Evolutionary conservation across 2,113 vertebrate genomes (phyloP).

Genomic region (Anguilla japonica): DNA sequence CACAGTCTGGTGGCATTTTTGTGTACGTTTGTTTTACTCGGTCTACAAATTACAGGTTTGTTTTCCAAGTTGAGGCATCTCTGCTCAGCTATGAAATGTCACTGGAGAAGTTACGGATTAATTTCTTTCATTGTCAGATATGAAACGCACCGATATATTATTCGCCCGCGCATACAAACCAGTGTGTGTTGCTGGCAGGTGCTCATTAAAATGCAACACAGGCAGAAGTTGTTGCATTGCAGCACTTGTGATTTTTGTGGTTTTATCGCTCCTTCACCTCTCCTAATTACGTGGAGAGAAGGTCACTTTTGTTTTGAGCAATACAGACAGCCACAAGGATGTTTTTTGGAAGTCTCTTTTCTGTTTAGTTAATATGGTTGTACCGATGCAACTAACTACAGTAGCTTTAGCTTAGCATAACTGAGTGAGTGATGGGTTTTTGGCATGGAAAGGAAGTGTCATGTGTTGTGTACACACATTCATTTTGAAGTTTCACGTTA

Average conservation of each 20-base stretch:
- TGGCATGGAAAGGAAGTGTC: no score
- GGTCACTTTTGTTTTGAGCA: not conserved
- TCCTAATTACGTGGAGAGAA: not conserved
- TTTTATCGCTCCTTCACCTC: not conserved
- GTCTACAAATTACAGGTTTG: not conserved
- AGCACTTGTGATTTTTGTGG: not conserved
- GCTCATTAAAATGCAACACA: not conserved
- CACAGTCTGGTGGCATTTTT: no score
- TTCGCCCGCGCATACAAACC: not conserved
- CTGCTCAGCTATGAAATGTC: not conserved
- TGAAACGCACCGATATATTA: not conserved
- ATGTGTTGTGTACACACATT: no score
- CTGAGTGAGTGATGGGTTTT: no score
- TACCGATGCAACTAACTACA: no score
- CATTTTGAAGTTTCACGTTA: no score
- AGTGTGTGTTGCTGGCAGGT: not conserved
- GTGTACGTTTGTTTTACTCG: no score
- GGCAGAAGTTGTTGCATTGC: not conserved
- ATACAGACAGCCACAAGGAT: not conserved
- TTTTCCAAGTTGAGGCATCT: not conserved
- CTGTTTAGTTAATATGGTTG: no score
- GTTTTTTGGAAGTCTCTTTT: no score
- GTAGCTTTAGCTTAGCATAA: no score
- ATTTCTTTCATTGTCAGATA: not conserved
- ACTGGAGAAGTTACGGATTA: not conserved